phyloP scores from a whole-genome alignment of 2,113 vertebrate species.

The Tragelaphus imberbis region DNA sequence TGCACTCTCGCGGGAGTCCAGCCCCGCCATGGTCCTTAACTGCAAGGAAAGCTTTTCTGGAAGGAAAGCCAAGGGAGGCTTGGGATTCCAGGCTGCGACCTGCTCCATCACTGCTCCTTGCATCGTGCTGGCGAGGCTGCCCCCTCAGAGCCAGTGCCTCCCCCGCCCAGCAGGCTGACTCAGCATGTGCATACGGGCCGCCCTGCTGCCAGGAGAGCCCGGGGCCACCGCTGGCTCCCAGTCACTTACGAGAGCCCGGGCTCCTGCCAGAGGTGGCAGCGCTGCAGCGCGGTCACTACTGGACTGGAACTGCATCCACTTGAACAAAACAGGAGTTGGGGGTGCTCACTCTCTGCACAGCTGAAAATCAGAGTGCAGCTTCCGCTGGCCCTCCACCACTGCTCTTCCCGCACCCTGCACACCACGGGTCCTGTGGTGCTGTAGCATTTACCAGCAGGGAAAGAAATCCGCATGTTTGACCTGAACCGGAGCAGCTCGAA shows the following conservation, averaged over 20 bases:
- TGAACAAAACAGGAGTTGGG: fast-evolving
- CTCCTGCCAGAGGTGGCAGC: constrained; percentile 52
- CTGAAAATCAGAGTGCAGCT: neutral
- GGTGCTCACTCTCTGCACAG: neutral
- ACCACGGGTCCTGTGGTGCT: neutral
- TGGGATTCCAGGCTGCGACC: neutral
- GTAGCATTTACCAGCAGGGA: fast-evolving
- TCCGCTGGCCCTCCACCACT: neutral
- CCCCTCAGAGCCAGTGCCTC: fast-evolving
- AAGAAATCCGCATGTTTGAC: fast-evolving
- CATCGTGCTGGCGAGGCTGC: fast-evolving
- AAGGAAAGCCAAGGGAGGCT: neutral
- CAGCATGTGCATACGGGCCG: fast-evolving
- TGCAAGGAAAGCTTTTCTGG: neutral
- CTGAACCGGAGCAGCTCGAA: neutral
- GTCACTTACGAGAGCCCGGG: neutral
- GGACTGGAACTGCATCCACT: fast-evolving
- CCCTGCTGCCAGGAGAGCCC: neutral
- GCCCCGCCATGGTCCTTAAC: fast-evolving
- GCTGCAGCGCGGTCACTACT: neutral
- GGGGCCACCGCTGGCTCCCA: neutral
- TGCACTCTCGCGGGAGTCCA: neutral
- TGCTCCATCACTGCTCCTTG: neutral
- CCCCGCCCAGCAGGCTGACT: neutral
- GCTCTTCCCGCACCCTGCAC: neutral